Conservation (phyloP, 2,113 vertebrate genomes). For the Psilopogon haemacephalus region DNA sequence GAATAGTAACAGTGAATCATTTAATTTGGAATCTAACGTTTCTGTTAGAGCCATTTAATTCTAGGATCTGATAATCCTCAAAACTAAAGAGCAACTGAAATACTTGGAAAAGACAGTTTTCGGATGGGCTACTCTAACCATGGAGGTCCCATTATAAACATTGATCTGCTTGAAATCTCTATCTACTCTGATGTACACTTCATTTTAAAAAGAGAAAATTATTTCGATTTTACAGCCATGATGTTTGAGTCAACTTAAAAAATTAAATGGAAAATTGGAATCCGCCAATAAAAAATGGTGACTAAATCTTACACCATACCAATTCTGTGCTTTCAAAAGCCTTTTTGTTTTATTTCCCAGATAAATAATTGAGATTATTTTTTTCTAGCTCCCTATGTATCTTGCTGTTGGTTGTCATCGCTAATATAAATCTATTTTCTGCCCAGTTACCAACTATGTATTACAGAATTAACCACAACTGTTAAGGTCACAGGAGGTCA, state of each 20-base stretch:
- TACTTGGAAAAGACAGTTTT: not conserved
- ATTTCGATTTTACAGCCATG: not conserved
- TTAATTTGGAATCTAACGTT: not conserved
- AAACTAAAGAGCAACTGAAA: not conserved
- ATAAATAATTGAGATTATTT: constrained; percentile 6
- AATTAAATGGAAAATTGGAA: not conserved
- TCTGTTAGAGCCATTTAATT: not conserved
- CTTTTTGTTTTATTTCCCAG: not conserved
- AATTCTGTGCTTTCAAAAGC: not conserved
- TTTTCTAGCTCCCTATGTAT: not conserved
- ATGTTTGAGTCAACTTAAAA: not conserved
- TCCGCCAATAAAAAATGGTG: not conserved
- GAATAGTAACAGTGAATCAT: not conserved
- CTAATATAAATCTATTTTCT: constrained; percentile 59
- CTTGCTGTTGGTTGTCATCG: constrained; percentile 13
- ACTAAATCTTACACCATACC: not conserved
- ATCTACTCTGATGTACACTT: not conserved
- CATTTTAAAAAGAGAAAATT: not conserved
- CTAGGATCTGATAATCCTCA: not conserved
- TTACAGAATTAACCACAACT: constrained; percentile 62
- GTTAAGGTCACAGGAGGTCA: constrained; percentile 50
- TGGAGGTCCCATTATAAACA: not conserved
- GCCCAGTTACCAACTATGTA: constrained; percentile 57
- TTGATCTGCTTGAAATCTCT: not conserved
- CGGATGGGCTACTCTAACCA: not conserved